phyloP scores from a whole-genome alignment of 64 coral and sea anemone species.

The Pocillopora verrucosa region DNA sequence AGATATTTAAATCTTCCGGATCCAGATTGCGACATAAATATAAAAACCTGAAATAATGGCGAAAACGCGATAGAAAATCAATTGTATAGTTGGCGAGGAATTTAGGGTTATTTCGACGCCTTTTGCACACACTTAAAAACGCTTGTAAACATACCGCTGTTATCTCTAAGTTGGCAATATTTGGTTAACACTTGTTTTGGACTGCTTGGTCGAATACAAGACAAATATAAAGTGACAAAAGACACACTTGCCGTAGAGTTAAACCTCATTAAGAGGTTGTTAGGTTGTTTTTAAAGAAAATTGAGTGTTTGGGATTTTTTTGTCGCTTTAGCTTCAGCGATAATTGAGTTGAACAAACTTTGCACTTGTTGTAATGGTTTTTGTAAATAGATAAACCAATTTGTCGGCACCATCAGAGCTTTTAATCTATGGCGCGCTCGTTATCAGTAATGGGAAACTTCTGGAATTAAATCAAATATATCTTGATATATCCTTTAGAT shows the following conservation, averaged over 20 bases:
- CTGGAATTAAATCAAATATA: no score
- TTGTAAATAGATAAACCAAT: no score
- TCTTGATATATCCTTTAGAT: no score
- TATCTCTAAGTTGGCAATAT: not conserved
- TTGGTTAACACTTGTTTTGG: not conserved
- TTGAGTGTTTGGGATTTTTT: not conserved
- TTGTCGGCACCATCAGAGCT: no score
- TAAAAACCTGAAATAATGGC: not conserved
- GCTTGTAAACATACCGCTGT: not conserved
- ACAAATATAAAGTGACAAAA: not conserved
- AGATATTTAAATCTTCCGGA: not conserved
- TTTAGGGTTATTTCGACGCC: no score
- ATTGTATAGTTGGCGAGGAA: no score
- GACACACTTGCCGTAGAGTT: not conserved
- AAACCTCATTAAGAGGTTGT: not conserved
- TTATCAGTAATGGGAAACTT: no score
- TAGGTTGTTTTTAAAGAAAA: not conserved
- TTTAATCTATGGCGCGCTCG: no score
- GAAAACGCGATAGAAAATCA: no score
- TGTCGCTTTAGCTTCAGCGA: not conserved
- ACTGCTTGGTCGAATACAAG: not conserved
- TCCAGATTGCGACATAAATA: not conserved
- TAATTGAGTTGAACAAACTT: not conserved
- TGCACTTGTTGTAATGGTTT: not conserved
- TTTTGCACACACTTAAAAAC: not conserved